Evolutionary conservation across 2,797 vertebrate species (phyloP).

Genomic region (Acanthiza pusilla): DNA sequence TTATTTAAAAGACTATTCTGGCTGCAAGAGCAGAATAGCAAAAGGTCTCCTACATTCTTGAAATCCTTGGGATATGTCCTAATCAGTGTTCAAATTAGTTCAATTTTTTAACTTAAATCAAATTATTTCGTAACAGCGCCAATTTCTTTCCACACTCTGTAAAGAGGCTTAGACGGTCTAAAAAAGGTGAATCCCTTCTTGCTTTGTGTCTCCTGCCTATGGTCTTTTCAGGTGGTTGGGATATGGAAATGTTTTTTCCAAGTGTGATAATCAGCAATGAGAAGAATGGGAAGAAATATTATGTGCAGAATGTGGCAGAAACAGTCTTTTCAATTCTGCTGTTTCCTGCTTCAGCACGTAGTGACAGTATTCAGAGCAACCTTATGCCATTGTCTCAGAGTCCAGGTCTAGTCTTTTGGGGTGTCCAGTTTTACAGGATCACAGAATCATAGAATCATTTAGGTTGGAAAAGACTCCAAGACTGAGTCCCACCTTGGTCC

Average conservation of each 20-base stretch:
- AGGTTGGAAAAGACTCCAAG: background rate
- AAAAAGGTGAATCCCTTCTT: background rate
- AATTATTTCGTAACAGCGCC: background rate
- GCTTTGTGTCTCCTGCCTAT: background rate
- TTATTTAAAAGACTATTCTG: background rate
- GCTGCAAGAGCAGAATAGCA: background rate
- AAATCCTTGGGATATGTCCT: background rate
- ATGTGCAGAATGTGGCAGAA: background rate
- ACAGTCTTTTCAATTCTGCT: background rate
- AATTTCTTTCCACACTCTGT: background rate
- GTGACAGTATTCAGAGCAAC: accelerated
- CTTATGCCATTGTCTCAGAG: background rate
- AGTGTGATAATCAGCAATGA: background rate
- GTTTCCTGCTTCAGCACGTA: background rate
- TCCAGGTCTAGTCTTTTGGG: background rate
- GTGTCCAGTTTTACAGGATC: background rate
- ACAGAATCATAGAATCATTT: background rate
- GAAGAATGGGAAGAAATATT: background rate
- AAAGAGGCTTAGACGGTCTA: background rate
- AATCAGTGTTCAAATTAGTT: background rate
- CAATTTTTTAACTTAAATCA: background rate
- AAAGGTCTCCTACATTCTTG: background rate
- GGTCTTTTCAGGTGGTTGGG: background rate
- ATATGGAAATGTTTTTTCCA: background rate
- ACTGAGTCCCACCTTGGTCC: background rate